Percentiles rank a stretch among this genome's conserved stretches.
phyloP scores from a whole-genome alignment of 2,797 vertebrate genomes.

The Aldrovandia affinis region DNA sequence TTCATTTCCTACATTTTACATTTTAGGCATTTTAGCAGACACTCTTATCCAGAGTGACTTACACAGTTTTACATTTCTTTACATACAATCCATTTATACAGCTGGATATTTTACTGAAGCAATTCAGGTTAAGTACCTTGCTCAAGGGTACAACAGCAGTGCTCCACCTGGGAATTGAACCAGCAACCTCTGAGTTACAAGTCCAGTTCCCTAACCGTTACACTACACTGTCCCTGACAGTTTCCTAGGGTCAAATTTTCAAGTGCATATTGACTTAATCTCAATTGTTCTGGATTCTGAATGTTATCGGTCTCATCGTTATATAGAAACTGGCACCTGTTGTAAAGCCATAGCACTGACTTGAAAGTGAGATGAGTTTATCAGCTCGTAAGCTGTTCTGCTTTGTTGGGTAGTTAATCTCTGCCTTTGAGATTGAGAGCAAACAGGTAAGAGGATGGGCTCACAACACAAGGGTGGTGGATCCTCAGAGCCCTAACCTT shows the following conservation, averaged over 20 bases:
- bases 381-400: not conserved
- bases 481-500: constrained; percentile 46
- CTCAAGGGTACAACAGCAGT: too few relatives aligned
- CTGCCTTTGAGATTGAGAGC: not conserved
- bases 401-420: not conserved
- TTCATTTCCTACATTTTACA: too few relatives aligned
- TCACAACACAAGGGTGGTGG: not conserved
- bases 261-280: not conserved
- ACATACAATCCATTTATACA: too few relatives aligned
- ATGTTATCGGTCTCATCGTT: not conserved
- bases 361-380: not conserved
- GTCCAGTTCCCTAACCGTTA: too few relatives aligned
- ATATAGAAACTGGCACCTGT: not conserved
- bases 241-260: not conserved
- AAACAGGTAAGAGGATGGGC: constrained; percentile 1
- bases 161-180: too few relatives aligned
- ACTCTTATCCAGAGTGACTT: too few relatives aligned
- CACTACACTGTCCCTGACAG: too few relatives aligned
- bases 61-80: too few relatives aligned
- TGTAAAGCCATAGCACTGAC: not conserved
- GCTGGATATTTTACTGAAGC: too few relatives aligned
- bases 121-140: too few relatives aligned
- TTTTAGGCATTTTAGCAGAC: too few relatives aligned
- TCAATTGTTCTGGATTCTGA: not conserved
- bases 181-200: too few relatives aligned